Conservation (phyloP, 1,140 invertebrate species). For the Schlechtendalia chinensis region DNA sequence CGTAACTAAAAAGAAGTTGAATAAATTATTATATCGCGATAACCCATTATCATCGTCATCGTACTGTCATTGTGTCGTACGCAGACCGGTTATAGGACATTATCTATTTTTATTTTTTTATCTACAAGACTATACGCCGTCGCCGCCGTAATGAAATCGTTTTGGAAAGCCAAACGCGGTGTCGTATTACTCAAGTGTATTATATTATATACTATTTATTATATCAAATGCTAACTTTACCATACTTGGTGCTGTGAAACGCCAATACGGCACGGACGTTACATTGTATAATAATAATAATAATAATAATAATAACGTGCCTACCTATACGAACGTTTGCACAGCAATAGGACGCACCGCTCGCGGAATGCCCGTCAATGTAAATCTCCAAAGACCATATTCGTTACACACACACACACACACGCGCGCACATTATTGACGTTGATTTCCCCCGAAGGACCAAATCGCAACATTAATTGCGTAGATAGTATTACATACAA, state of each 20-base stretch:
- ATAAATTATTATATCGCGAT: not conserved
- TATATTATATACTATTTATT: not conserved
- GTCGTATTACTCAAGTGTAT: not conserved
- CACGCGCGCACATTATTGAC: too few relatives aligned
- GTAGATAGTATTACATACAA: too few relatives aligned
- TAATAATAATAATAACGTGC: not conserved
- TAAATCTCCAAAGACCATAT: slow-evolving; percentile 28
- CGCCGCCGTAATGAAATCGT: slow-evolving; percentile 10
- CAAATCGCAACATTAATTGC: too few relatives aligned
- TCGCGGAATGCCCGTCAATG: not conserved
- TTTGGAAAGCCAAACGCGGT: slow-evolving; percentile 27
- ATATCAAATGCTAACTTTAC: not conserved
- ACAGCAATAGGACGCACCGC: too few relatives aligned
- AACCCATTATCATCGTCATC: too few relatives aligned
- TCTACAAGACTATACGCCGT: too few relatives aligned
- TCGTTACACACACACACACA: not conserved
- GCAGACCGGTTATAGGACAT: slow-evolving; percentile 5
- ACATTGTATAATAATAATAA: slow-evolving; percentile 13
- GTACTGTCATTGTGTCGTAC: too few relatives aligned
- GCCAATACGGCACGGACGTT: slow-evolving; percentile 11
- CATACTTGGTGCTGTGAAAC: slow-evolving; percentile 25
- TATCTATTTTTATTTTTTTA: too few relatives aligned
- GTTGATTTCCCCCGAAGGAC: too few relatives aligned
- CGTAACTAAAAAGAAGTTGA: too few relatives aligned
- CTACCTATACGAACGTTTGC: too few relatives aligned